Percentiles rank a stretch among this genome's conserved stretches.
phyloP scores from a whole-genome alignment of 1,140 invertebrate genomes.

The Trichonephila clavata region DNA sequence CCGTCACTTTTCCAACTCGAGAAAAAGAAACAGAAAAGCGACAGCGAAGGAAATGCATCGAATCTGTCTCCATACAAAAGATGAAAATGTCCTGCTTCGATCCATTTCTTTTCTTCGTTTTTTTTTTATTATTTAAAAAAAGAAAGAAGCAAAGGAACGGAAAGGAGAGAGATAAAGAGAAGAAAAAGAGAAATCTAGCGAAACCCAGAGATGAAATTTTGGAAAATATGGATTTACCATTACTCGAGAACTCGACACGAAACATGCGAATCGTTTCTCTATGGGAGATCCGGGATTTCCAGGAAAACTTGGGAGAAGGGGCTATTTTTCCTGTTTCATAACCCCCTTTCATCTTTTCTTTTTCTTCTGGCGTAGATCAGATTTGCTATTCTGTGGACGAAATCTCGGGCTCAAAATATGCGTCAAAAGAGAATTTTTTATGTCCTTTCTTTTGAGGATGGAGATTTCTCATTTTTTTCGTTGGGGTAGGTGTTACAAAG shows the following conservation, averaged over 20 bases:
- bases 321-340: not conserved
- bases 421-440: not conserved
- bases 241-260: slow-evolving; percentile 19
- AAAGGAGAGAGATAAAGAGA: not conserved
- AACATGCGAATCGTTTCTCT: slow-evolving; percentile 11
- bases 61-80: slow-evolving; percentile 6
- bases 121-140: too few relatives aligned
- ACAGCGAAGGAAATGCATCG: not conserved
- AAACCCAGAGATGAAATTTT: slow-evolving; percentile 7
- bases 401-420: slow-evolving; percentile 17
- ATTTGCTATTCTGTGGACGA: slow-evolving; percentile 30
- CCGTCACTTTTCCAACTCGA: not conserved
- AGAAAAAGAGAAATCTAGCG: not conserved
- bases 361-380: not conserved
- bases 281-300: not conserved
- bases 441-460: not conserved
- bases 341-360: not conserved
- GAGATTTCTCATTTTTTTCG: not conserved
- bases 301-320: not conserved
- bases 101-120: not conserved
- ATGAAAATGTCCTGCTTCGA: slow-evolving; percentile 1
- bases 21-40: not conserved
- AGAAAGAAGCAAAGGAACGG: not conserved
- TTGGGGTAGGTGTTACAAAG: not conserved
- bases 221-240: slow-evolving; percentile 35